Base-by-base conservation (phyloP, 2,888 invertebrate species). In the Anarsia innoxiella region DNA sequence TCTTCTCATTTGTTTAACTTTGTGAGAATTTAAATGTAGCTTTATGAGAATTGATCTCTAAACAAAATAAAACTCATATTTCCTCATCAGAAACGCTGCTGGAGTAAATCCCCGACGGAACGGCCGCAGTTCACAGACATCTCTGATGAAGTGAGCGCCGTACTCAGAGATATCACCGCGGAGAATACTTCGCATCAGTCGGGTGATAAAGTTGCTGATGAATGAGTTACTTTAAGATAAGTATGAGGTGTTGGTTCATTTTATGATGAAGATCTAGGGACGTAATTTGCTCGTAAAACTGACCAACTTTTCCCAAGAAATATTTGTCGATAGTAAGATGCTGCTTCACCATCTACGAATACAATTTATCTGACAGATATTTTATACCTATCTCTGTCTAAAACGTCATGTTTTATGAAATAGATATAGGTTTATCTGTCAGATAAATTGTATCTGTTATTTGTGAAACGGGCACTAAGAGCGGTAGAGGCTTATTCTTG, bases 61-160 rank as follows among this genome's bases (percentile, higher is more conserved):
- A 19, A 19, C 3, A 19, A 5, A 19, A 19, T 19, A 5, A 19
- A 19, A 8, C 4, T 19, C 3, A 3, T 19, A 5, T 19, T 8
- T 8, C 19, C 8, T 8, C 19, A 19, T 19, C 79, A 91, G 83
- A 82, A 80, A 56, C 83, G 84, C 3, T 91, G 92, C 48, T 91
- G 91, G 90, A 87, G 88, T 40, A 71, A 77, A 10, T 89, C 90
- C n/a, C 91, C 91, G 0, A 66, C 90, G 2, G 90, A 89, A 36
- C 77, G 92, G 42, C 92, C 92, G 0, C 88, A 89, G 5, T 92
- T 92, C 64, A 77, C 88, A 1, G 86, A 89, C 19, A 76, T 91
- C 1, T 72, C 61, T 32, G 78, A 79, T 2, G 73, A 79, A 25
- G 54, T 78, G 26, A 52, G 54, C n/a, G 34, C 50, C 2, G 54